A percentile compares a stretch with the other conserved stretches of the same genome.
Conservation (phyloP, 2,888 invertebrate species). For the Deroplatys truncata region DNA sequence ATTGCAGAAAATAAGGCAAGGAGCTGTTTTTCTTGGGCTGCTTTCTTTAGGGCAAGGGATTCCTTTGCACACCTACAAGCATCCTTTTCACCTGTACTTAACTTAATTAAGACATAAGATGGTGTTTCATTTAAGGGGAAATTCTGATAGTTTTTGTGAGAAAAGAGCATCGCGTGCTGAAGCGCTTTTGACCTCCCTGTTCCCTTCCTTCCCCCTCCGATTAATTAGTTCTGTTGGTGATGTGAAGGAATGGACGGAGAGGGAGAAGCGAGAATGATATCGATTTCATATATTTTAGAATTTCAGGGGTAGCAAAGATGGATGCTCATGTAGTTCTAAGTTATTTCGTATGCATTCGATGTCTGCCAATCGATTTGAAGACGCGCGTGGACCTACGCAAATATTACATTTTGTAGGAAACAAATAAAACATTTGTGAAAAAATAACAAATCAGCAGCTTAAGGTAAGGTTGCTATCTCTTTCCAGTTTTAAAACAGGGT, state of each 20-base stretch:
- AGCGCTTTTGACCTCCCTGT: not conserved
- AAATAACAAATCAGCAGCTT: no score
- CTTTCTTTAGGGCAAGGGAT: not conserved
- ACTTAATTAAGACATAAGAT: constrained; percentile 2
- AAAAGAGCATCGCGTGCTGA: not conserved
- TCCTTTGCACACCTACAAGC: not conserved
- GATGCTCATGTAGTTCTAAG: no score
- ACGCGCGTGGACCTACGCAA: no score
- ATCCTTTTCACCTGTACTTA: not conserved
- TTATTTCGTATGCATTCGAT: no score
- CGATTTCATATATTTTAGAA: constrained; percentile 20
- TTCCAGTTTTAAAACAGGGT: no score
- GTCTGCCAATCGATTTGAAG: no score
- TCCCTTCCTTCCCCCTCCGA: not conserved
- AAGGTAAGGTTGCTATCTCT: no score
- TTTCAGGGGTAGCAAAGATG: constrained; percentile 14
- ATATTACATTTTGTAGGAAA: no score
- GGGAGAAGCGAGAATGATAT: constrained; percentile 10
- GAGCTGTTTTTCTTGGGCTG: not conserved
- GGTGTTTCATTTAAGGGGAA: not conserved
- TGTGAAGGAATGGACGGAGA: not conserved
- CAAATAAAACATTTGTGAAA: no score
- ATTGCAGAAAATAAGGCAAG: no score
- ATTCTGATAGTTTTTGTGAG: constrained; percentile 9
- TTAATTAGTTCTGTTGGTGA: constrained; percentile 20